A percentile compares a stretch with the other conserved stretches of the same genome.
Evolutionary conservation across 2,797 vertebrate genomes (phyloP).

Genomic region (Phoxinus dragarum): DNA sequence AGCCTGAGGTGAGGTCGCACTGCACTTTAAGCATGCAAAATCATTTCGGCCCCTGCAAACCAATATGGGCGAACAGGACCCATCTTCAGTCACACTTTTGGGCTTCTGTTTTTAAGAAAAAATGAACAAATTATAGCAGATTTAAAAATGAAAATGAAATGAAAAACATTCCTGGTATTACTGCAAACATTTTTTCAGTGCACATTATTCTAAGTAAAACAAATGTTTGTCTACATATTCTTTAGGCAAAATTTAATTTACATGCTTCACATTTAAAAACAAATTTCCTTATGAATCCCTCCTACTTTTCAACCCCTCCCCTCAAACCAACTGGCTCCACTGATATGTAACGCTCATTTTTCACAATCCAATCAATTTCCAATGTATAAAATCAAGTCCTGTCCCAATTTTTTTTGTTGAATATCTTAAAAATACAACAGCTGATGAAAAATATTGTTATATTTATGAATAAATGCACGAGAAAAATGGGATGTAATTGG

Average conservation of each 20-base stretch:
- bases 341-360: neutral
- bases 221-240: neutral
- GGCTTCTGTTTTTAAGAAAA: neutral
- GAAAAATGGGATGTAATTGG: neutral
- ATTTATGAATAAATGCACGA: neutral
- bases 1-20: slow-evolving; percentile 2
- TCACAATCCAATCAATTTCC: neutral
- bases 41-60: neutral
- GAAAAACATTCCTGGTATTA: neutral
- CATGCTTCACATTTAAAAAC: neutral
- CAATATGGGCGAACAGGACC: neutral
- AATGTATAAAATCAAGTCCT: neutral
- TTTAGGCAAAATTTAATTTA: neutral
- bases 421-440: neutral
- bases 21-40: slow-evolving; percentile 9
- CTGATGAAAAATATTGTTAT: neutral
- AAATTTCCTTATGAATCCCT: neutral
- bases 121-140: no score
- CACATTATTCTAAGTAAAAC: neutral
- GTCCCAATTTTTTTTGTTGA: neutral
- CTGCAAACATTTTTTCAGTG: neutral
- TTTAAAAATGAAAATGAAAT: neutral
- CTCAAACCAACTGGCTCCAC: neutral
- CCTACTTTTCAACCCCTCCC: neutral
- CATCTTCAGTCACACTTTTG: neutral